Evolutionary conservation across 2,888 invertebrate genomes (phyloP), one percentile per base, ranked within the genome.

Genomic region (Phyllotreta cruciferae): DNA sequence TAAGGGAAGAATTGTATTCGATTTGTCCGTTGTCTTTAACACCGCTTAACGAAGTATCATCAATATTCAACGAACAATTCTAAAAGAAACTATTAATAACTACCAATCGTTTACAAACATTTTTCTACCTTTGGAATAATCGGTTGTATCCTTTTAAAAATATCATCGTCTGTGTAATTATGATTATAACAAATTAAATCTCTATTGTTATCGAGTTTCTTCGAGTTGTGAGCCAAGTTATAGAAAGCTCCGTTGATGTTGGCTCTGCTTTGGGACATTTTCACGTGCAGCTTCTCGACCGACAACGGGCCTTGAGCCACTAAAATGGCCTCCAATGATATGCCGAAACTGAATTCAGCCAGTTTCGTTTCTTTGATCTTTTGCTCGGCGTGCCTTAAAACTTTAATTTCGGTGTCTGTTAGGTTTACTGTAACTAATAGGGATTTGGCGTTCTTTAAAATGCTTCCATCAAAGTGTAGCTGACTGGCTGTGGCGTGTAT

Each of bases 291-390:
- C 86, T 88, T 89, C 89, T 93, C 92, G 44, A 93, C 89, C 70
- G 91, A 91, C n/a, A 93, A 81, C n/a, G 92, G 91, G 3, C 91
- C 92, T 73, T 91, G 91, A 5, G 92, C 92, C 70, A 90, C 88
- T 7, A 94, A 83, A 0, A 90, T 90, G 0, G 91, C 90, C 79
- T 93, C 93, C 64, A 92, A 81, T 0, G 89, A 84, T 41, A 93
- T 84, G 55, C 89, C 89, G 72, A 92, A 91, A 52, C 87, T 87
- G 1, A 90, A 84, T 76, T 92, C 91, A 0, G 87, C 90, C 49
- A 93, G 81, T 71, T 88, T 88, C 6, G 88, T 88, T n/a, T 87
- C 85, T 71, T 84, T 83, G 0, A 64, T 70, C 62, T 75, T 70
- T 39, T 76, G 76, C 54, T 79, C 77, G 0, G 85, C 82, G 72